A percentile compares a stretch with the other conserved stretches of the same genome.
These are phyloP conservation scores for Shinisaurus crocodilurus DNA, from an alignment of 2,113 vertebrate genomes.

Conservation along the genomic window DNA sequence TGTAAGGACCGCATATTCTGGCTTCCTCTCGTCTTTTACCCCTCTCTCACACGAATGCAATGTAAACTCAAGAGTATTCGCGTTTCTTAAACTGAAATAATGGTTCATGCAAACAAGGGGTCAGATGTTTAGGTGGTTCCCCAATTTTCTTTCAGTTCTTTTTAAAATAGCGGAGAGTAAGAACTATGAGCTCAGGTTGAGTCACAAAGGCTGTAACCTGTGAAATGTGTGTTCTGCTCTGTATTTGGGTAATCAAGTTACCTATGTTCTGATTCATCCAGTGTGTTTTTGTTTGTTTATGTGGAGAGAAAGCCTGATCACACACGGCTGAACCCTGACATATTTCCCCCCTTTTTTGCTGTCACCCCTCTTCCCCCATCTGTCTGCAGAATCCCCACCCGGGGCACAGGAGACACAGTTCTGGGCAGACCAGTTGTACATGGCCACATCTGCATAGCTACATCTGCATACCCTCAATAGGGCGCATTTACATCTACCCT, in stretches of 20 bases:
- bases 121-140: background rate
- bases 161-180: background rate
- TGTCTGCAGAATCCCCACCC: too few relatives aligned
- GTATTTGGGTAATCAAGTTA: background rate
- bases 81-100: background rate
- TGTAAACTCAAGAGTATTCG: background rate
- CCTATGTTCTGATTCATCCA: background rate
- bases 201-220: background rate
- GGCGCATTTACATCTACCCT: too few relatives aligned
- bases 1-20: background rate
- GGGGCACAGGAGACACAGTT: too few relatives aligned
- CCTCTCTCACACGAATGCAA: too few relatives aligned
- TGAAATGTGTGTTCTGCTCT: background rate
- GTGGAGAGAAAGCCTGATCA: too few relatives aligned
- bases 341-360: too few relatives aligned
- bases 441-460: too few relatives aligned
- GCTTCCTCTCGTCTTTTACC: background rate
- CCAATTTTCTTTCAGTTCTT: background rate
- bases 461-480: too few relatives aligned
- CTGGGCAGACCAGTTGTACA: too few relatives aligned
- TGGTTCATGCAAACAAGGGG: background rate
- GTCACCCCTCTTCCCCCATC: too few relatives aligned
- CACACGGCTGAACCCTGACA: too few relatives aligned
- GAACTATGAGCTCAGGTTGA: slow-evolving; percentile 18
- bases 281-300: slow-evolving; percentile 7